These are phyloP conservation scores for Calliopum simillimum DNA, from an alignment of 2,888 invertebrate species.

Conservation along the genomic window DNA sequence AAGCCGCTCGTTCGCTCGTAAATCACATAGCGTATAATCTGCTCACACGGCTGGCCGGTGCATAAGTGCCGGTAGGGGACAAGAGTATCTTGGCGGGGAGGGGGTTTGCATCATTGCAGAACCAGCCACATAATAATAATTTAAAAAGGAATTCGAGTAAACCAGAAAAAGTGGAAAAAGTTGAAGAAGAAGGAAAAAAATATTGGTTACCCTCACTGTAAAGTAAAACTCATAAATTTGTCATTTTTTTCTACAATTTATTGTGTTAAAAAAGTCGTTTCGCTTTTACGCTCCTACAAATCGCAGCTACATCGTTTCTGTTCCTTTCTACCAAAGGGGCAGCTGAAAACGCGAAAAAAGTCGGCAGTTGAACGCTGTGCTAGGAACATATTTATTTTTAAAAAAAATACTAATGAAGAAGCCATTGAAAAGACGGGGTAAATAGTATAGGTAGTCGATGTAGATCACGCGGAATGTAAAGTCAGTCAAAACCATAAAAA, in stretches of 20 bases:
- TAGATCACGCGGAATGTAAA: too few species aligned
- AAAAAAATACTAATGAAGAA: too few species aligned
- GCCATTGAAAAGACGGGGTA: too few species aligned
- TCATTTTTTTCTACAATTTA: constrained; percentile 33
- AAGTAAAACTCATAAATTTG: constrained; percentile 33
- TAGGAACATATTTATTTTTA: too few species aligned
- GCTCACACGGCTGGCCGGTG: neutral
- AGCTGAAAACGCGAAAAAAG: too few species aligned
- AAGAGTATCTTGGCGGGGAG: neutral
- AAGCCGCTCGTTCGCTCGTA: constrained; percentile 20
- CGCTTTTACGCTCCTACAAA: constrained; percentile 14
- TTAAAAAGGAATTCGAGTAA: neutral
- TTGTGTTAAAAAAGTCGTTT: constrained; percentile 23
- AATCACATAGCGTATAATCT: constrained; percentile 10
- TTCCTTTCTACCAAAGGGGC: too few species aligned
- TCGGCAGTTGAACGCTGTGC: too few species aligned
- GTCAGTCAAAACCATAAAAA: too few species aligned
- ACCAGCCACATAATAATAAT: constrained; percentile 10
- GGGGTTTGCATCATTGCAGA: neutral
- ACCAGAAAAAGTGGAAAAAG: too few species aligned
- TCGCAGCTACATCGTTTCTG: too few species aligned
- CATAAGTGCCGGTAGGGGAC: neutral
- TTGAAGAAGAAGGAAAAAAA: too few species aligned
- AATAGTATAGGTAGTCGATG: too few species aligned
- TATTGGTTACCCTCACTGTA: neutral